Conservation (phyloP, 2,113 vertebrate species). For the Dinomys branickii region DNA sequence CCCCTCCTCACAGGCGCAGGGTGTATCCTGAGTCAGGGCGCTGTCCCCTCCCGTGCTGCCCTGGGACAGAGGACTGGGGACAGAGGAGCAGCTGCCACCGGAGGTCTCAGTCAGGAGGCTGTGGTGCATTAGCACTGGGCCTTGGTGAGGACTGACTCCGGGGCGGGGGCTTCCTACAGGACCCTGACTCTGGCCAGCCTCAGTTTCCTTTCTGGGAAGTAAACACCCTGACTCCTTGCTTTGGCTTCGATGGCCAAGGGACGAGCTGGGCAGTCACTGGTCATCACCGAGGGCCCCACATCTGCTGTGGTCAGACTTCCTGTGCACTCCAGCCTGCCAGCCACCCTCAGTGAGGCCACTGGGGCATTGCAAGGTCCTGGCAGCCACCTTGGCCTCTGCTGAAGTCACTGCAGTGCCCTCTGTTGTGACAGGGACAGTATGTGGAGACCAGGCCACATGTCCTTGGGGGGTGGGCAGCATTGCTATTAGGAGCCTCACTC, state of each 20-base stretch:
- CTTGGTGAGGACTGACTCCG: fast-evolving
- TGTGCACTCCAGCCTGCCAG: background rate
- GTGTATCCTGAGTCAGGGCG: fast-evolving
- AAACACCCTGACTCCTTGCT: too few species aligned
- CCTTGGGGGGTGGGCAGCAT: background rate
- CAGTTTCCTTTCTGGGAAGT: background rate
- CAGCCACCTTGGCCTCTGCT: too few species aligned
- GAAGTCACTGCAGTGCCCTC: fast-evolving
- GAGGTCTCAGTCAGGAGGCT: background rate
- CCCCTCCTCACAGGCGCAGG: fast-evolving
- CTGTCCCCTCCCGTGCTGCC: fast-evolving
- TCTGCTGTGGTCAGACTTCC: background rate
- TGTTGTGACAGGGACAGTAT: fast-evolving
- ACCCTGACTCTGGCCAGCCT: background rate
- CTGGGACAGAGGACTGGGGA: background rate
- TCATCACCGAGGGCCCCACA: background rate
- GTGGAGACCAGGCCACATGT: fast-evolving
- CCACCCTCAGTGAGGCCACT: fast-evolving
- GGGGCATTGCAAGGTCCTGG: fast-evolving
- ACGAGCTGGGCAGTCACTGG: background rate
- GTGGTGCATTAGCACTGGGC: fast-evolving
- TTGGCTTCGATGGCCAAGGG: background rate
- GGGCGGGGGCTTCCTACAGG: background rate
- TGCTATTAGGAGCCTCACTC: fast-evolving
- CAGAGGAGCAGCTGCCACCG: background rate